A percentile compares a stretch with the other conserved stretches of the same genome.
Evolutionary conservation across 2,797 vertebrate genomes (phyloP).

Genomic region (Zalophus californianus): DNA sequence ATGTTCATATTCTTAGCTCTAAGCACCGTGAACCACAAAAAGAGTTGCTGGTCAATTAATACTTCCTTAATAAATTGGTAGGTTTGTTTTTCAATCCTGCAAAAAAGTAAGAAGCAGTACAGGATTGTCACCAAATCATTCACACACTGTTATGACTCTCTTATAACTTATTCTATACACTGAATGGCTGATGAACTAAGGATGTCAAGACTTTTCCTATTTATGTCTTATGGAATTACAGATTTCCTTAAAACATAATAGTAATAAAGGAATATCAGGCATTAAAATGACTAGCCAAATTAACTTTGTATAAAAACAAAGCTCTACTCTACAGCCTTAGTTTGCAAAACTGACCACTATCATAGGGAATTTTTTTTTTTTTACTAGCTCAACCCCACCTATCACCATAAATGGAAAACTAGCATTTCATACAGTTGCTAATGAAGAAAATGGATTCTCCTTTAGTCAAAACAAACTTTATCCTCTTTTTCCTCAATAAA

Average conservation of each 20-base stretch:
- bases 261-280: neutral
- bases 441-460: neutral
- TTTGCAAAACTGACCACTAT: neutral
- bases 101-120: neutral
- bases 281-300: neutral
- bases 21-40: neutral
- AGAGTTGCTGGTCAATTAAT: slow-evolving; percentile 15
- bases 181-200: neutral
- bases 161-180: neutral
- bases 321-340: neutral
- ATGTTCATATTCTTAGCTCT: neutral
- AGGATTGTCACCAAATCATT: neutral
- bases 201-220: neutral
- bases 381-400: neutral
- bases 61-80: slow-evolving; percentile 23
- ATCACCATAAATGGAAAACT: neutral
- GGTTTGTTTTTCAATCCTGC: neutral
- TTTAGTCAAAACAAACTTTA: slow-evolving; percentile 36
- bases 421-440: neutral
- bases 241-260: neutral
- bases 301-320: neutral
- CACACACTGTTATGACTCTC: neutral
- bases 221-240: neutral
- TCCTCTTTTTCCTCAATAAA: neutral
- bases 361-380: neutral